A percentile compares a stretch with the other conserved stretches of the same genome.
These are phyloP conservation scores for Epiblema foenella DNA, from an alignment of 2,888 invertebrate species.

Conservation along the genomic window DNA sequence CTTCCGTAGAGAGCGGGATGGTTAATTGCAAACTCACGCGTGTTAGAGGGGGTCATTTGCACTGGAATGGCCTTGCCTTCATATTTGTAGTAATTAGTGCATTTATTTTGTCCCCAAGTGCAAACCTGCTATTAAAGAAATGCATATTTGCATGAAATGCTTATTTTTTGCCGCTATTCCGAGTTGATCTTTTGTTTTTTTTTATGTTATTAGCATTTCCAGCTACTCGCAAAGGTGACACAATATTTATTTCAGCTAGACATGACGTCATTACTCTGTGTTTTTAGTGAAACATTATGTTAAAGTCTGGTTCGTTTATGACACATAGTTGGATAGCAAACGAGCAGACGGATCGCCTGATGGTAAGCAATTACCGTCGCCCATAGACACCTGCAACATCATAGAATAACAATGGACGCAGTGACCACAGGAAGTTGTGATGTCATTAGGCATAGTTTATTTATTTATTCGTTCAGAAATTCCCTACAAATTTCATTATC, in stretches of 20 bases:
- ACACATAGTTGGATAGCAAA: background rate
- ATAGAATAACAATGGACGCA: too few relatives aligned
- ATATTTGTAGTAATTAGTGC: background rate
- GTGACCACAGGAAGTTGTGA: too few relatives aligned
- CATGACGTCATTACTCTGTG: slow-evolving; percentile 15
- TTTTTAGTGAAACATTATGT: background rate
- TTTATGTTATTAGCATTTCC: slow-evolving; percentile 25
- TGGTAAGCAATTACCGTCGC: too few relatives aligned
- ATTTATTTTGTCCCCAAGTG: slow-evolving; percentile 35
- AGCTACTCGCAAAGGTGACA: slow-evolving; percentile 34
- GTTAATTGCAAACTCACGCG: too few relatives aligned
- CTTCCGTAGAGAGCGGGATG: too few relatives aligned
- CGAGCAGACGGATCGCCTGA: too few relatives aligned
- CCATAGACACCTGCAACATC: too few relatives aligned
- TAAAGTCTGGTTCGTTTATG: background rate
- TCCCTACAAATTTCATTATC: too few relatives aligned
- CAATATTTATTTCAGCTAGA: slow-evolving; percentile 36
- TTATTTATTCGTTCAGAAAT: too few relatives aligned
- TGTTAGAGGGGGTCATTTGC: too few relatives aligned
- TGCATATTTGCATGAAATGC: slow-evolving; percentile 51
- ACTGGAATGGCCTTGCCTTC: too few relatives aligned
- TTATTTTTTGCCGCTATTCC: slow-evolving; percentile 47
- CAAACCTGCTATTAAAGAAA: slow-evolving; percentile 44
- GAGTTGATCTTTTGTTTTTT: slow-evolving; percentile 42
- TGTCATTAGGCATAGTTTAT: too few relatives aligned